Percentiles rank a stretch among this genome's conserved stretches.
Evolutionary conservation across 2,113 vertebrate species (phyloP).

Genomic region (Corythaixoides concolor): DNA sequence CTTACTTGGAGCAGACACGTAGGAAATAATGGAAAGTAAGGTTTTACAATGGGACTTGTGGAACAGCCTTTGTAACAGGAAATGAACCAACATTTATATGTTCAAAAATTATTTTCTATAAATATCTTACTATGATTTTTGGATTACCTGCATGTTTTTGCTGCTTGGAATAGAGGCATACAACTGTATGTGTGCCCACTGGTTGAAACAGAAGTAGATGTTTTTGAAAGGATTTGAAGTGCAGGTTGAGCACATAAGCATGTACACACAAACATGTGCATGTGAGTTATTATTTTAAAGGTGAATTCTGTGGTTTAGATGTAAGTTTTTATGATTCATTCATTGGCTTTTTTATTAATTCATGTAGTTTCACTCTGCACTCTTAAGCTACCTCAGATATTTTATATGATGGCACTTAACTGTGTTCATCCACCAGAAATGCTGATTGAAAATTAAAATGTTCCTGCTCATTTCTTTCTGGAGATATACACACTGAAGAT

Average conservation of each 20-base stretch:
- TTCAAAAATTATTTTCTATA: neutral
- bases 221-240: neutral
- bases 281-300: neutral
- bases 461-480: conserved; percentile 36
- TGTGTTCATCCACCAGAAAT: conserved; percentile 50
- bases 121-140: neutral
- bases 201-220: neutral
- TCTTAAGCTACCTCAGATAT: conserved; percentile 25
- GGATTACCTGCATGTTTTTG: neutral
- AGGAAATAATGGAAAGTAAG: neutral
- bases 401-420: conserved; percentile 19
- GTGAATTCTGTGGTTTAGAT: neutral
- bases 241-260: neutral
- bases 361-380: neutral
- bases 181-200: neutral
- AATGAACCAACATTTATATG: neutral
- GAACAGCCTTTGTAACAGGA: neutral
- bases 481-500: neutral
- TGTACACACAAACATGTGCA: neutral
- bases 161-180: neutral
- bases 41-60: neutral
- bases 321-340: conserved; percentile 8
- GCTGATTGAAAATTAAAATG: conserved; percentile 50
- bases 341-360: neutral
- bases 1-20: neutral